A percentile compares a stretch with the other conserved stretches of the same genome.
Conservation (phyloP, 1,140 invertebrate species). For the Polypedilum pembai region DNA sequence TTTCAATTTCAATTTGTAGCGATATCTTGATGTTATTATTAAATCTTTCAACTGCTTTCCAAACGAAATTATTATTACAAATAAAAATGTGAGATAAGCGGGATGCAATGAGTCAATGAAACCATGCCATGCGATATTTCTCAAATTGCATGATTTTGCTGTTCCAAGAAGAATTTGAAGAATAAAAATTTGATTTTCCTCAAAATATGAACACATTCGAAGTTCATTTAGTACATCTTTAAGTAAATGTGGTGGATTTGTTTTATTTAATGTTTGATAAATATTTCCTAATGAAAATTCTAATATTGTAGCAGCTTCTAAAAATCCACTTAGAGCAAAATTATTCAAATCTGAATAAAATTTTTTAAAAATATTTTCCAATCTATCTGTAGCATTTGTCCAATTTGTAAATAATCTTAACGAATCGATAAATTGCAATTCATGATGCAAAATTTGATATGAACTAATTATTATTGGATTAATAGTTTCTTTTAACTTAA, state of each 20-base stretch:
- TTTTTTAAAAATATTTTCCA: not conserved
- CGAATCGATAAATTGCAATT: not conserved
- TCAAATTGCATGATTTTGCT: constrained; percentile 32
- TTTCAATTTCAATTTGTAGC: not conserved
- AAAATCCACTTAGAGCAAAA: not conserved
- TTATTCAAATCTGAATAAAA: not conserved
- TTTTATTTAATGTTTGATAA: constrained; percentile 30
- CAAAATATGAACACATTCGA: not conserved
- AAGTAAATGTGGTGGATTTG: constrained; percentile 32
- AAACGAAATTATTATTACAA: constrained; percentile 9
- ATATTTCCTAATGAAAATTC: constrained; percentile 33
- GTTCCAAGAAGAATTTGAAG: constrained; percentile 32
- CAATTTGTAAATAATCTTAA: not conserved
- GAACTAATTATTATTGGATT: not conserved
- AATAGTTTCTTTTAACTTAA: not conserved
- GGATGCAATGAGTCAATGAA: constrained; percentile 31
- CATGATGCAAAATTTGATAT: not conserved
- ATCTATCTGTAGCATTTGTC: not conserved
- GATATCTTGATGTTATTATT: not conserved
- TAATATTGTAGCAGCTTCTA: constrained; percentile 30
- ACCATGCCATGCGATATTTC: constrained; percentile 34
- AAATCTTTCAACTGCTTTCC: not conserved
- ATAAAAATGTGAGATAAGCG: constrained; percentile 30
- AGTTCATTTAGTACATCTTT: constrained; percentile 31
- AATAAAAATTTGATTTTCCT: constrained; percentile 30